Evolutionary conservation across 2,797 vertebrate species (phyloP).

Genomic region (Leptoclinus maculatus): DNA sequence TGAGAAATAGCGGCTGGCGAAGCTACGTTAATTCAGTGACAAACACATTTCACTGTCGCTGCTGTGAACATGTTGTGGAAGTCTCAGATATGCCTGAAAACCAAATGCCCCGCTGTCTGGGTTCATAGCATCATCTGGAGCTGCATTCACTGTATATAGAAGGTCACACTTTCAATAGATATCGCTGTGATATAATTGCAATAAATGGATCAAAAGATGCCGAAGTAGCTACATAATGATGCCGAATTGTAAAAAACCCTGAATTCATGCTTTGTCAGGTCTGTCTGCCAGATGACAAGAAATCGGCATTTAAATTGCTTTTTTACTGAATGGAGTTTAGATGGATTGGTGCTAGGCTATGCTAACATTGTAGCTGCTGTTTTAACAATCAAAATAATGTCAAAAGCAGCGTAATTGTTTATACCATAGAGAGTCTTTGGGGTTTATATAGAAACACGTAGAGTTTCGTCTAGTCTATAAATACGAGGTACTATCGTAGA

Average conservation of each 20-base stretch:
- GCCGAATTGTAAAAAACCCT: too few relatives aligned
- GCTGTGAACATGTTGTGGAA: too few relatives aligned
- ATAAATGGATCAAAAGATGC: too few relatives aligned
- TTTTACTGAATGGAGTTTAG: too few relatives aligned
- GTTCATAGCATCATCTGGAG: background rate
- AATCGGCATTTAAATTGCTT: too few relatives aligned
- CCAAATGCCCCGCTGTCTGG: background rate
- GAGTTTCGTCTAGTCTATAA: background rate
- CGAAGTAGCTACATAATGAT: background rate
- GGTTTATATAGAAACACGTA: background rate
- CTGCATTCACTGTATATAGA: background rate
- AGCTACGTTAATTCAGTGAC: too few relatives aligned
- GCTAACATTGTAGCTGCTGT: background rate
- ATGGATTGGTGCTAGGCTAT: background rate
- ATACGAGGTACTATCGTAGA: background rate
- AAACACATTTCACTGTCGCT: too few relatives aligned
- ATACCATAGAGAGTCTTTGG: background rate
- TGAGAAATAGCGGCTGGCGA: too few relatives aligned
- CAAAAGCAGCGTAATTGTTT: background rate
- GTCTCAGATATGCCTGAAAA: background rate
- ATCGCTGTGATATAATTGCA: too few relatives aligned
- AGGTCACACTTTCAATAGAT: background rate
- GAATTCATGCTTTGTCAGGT: too few relatives aligned
- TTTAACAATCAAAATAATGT: background rate
- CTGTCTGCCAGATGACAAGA: too few relatives aligned